Percentiles rank a stretch among this genome's conserved stretches.
phyloP scores from a whole-genome alignment of 2,888 invertebrate genomes.

The Charanyca ferruginea region DNA sequence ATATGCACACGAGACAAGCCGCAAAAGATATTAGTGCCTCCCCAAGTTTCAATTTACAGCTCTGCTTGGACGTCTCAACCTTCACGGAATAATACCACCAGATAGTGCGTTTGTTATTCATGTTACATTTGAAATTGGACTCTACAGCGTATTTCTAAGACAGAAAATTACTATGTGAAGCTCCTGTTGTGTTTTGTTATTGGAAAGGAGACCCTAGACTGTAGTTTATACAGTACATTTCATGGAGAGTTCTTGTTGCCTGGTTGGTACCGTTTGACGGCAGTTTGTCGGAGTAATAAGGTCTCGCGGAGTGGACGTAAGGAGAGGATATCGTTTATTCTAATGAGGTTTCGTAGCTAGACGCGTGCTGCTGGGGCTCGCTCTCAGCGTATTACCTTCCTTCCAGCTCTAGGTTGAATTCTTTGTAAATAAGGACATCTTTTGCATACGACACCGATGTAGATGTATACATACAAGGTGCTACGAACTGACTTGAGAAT shows the following conservation, averaged over 20 bases:
- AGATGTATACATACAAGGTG: constrained; percentile 30
- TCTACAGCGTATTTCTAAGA: constrained; percentile 73
- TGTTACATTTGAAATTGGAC: constrained; percentile 73
- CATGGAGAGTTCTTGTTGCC: constrained; percentile 54
- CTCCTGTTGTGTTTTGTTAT: constrained; percentile 43
- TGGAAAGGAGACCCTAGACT: constrained; percentile 71
- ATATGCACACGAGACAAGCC: constrained; percentile 64
- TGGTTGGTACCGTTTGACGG: constrained; percentile 86
- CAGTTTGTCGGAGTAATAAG: constrained; percentile 91
- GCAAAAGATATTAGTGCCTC: constrained; percentile 80
- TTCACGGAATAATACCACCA: constrained; percentile 79
- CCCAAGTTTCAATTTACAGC: constrained; percentile 87
- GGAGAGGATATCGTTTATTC: constrained; percentile 91
- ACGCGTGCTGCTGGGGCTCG: constrained; percentile 76
- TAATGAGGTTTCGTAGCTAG: constrained; percentile 87
- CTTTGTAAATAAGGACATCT: constrained; percentile 66
- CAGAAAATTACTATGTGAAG: constrained; percentile 69
- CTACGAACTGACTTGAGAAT: constrained; percentile 18
- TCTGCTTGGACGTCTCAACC: constrained; percentile 85
- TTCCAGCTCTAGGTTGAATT: constrained; percentile 66
- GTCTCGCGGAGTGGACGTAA: constrained; percentile 90
- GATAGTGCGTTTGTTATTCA: constrained; percentile 81
- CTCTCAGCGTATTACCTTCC: constrained; percentile 70
- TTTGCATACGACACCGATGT: constrained; percentile 47
- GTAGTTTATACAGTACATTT: constrained; percentile 70